phyloP scores from a whole-genome alignment of 2,888 invertebrate genomes.

The Drosophila niveifrons region DNA sequence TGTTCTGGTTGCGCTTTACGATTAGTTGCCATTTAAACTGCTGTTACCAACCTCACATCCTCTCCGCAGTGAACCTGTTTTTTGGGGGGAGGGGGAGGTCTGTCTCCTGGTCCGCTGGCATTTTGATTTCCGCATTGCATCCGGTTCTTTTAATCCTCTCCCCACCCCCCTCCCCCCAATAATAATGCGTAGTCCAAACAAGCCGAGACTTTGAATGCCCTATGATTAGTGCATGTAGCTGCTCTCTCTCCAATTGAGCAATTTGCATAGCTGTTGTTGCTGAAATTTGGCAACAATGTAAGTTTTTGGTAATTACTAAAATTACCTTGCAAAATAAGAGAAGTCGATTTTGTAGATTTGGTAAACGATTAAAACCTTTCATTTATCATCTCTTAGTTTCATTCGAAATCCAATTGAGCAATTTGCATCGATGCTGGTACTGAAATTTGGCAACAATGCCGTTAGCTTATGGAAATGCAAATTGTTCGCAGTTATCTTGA shows the following conservation, averaged over 20 bases:
- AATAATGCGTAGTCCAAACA: constrained; percentile 3
- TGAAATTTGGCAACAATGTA: neutral
- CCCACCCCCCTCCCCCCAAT: too few species aligned
- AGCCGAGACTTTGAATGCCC: constrained; percentile 13
- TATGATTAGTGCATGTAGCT: neutral
- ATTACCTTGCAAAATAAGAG: too few species aligned
- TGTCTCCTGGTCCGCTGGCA: constrained; percentile 41
- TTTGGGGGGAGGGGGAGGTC: too few species aligned
- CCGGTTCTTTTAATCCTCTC: constrained; percentile 74
- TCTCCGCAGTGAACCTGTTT: neutral
- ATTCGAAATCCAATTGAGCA: neutral
- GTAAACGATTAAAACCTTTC: too few species aligned
- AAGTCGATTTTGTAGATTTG: too few species aligned
- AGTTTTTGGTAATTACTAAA: too few species aligned
- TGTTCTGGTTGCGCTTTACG: constrained; percentile 57
- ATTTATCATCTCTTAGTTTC: too few species aligned
- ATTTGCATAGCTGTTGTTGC: neutral
- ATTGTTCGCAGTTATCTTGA: neutral
- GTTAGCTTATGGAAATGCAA: neutral
- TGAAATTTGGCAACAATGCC: constrained; percentile 1
- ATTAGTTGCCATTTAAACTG: constrained; percentile 81
- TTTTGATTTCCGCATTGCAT: constrained; percentile 78
- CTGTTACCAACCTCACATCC: constrained; percentile 54
- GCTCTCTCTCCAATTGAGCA: neutral
- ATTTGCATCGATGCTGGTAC: neutral